Evolutionary conservation across 2,113 vertebrate genomes (phyloP).

Genomic region (Hypomesus transpacificus): DNA sequence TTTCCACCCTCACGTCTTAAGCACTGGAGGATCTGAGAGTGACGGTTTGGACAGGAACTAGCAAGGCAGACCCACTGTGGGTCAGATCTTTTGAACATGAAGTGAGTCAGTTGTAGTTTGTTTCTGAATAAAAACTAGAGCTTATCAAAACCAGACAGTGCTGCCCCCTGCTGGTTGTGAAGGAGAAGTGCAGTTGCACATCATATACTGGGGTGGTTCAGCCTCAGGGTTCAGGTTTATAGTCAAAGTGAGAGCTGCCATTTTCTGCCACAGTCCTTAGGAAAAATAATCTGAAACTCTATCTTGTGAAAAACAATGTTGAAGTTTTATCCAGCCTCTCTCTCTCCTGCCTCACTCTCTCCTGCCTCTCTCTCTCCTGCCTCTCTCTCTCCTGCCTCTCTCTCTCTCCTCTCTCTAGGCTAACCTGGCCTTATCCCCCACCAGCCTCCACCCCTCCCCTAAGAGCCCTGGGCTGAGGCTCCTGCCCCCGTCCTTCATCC

Average conservation of each 20-base stretch:
- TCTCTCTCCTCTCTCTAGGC: constrained; percentile 1
- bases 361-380: neutral
- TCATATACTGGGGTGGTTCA: neutral
- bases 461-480: constrained; percentile 10
- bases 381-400: neutral
- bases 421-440: neutral
- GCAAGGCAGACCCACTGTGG: too few relatives aligned
- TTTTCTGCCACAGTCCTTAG: neutral
- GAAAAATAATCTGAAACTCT: neutral
- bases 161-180: neutral
- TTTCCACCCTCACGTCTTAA: too few relatives aligned
- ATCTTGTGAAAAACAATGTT: neutral
- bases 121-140: too few relatives aligned
- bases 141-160: too few relatives aligned
- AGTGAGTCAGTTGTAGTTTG: too few relatives aligned
- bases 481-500: neutral
- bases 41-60: too few relatives aligned
- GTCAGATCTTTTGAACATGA: too few relatives aligned
- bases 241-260: neutral
- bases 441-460: neutral
- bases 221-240: neutral
- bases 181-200: neutral
- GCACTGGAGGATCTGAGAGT: too few relatives aligned
- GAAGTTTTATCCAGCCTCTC: neutral
- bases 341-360: neutral